phyloP scores from a whole-genome alignment of 2,888 invertebrate species.

The Argyra leucocephala region DNA sequence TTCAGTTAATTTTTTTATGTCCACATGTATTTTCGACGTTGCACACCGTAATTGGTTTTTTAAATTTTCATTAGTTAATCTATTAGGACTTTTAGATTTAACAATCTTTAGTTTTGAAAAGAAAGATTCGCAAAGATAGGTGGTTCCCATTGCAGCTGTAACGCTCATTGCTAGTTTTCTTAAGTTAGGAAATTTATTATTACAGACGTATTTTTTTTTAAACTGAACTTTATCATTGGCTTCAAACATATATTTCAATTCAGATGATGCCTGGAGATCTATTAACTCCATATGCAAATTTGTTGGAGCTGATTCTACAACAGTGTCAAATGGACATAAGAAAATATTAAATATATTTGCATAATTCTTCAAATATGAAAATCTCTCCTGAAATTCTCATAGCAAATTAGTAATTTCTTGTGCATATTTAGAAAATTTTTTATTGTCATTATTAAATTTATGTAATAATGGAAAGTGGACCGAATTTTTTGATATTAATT shows the following conservation, averaged over 20 bases:
- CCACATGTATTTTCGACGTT: neutral
- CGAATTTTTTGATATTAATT: too few relatives aligned
- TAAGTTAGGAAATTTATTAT: neutral
- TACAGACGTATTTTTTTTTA: neutral
- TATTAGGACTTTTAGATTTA: conserved; percentile 10
- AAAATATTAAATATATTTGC: neutral
- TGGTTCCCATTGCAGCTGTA: too few relatives aligned
- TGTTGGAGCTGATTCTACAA: neutral
- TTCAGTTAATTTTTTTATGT: conserved; percentile 7
- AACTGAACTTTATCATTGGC: neutral
- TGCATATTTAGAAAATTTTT: neutral
- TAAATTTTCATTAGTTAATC: conserved; percentile 9
- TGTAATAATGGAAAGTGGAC: neutral
- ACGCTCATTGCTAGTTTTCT: neutral
- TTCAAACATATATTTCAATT: neutral
- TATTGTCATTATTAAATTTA: neutral
- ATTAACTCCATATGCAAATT: neutral
- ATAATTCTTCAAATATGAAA: neutral
- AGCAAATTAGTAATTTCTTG: neutral
- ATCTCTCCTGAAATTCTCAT: neutral
- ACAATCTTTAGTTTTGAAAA: conserved; percentile 9
- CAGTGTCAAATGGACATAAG: neutral
- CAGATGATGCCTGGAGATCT: neutral
- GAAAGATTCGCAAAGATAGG: too few relatives aligned
- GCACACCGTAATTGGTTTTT: conserved; percentile 9